Percentiles rank a stretch among this genome's conserved stretches.
Evolutionary conservation across 2,113 vertebrate genomes (phyloP).

Genomic region (Lampris incognitus): DNA sequence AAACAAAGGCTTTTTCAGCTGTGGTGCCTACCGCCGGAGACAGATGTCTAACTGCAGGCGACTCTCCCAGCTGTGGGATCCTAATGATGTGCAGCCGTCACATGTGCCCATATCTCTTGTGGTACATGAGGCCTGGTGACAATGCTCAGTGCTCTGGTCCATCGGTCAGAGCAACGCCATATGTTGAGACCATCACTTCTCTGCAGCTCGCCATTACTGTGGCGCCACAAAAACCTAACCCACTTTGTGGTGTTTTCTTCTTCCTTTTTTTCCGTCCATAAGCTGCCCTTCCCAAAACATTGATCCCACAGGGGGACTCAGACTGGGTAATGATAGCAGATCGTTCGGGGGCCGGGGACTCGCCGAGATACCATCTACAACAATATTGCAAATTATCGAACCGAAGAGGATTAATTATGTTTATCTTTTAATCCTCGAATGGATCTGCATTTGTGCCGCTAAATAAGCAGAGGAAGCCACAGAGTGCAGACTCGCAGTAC

Average conservation of each 20-base stretch:
- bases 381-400: slow-evolving; percentile 63
- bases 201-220: slow-evolving; percentile 47
- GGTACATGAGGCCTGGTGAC: slow-evolving; percentile 72
- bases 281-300: slow-evolving; percentile 37
- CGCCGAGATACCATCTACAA: slow-evolving; percentile 51
- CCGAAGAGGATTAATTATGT: slow-evolving; percentile 73
- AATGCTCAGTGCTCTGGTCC: slow-evolving; percentile 44
- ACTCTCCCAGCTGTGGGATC: slow-evolving; percentile 68
- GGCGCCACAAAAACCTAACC: not conserved
- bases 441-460: slow-evolving; percentile 40
- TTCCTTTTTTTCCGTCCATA: not conserved
- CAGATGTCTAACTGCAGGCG: slow-evolving; percentile 80
- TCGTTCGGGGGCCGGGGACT: slow-evolving; percentile 4
- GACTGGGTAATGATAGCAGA: slow-evolving; percentile 16
- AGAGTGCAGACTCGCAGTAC: slow-evolving; percentile 46
- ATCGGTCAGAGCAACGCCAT: slow-evolving; percentile 63
- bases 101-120: slow-evolving; percentile 70
- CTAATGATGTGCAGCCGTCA: slow-evolving; percentile 77
- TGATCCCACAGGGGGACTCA: slow-evolving; percentile 30
- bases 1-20: slow-evolving; percentile 74
- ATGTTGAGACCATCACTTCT: slow-evolving; percentile 48
- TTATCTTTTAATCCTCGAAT: slow-evolving; percentile 74
- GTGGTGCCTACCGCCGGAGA: slow-evolving; percentile 63
- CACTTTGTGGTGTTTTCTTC: slow-evolving; percentile 14
- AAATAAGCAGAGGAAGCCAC: slow-evolving; percentile 44